A percentile compares a stretch with the other conserved stretches of the same genome.
Evolutionary conservation across 2,888 invertebrate genomes (phyloP).

Genomic region (Apamea anceps): DNA sequence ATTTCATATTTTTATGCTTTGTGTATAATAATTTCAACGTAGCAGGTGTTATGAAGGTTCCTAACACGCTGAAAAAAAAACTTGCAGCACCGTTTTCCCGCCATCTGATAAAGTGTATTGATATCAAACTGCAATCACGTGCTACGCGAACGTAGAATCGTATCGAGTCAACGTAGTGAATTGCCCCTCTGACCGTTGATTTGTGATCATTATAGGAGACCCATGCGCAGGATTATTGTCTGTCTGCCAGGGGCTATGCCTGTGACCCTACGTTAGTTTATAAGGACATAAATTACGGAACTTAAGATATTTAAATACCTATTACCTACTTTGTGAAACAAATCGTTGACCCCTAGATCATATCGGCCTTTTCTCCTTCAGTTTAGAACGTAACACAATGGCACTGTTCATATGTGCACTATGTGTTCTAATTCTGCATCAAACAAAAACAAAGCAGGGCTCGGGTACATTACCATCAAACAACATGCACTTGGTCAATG

Average conservation of each 20-base stretch:
- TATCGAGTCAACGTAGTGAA: slow-evolving; percentile 21
- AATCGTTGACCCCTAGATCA: slow-evolving; percentile 10
- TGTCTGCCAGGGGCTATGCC: neutral
- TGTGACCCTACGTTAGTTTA: neutral
- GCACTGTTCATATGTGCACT: slow-evolving; percentile 34
- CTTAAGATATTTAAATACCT: slow-evolving; percentile 17
- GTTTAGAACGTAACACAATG: slow-evolving; percentile 28
- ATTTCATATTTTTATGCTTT: neutral
- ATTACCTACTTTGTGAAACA: slow-evolving; percentile 10
- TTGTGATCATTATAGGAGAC: slow-evolving; percentile 30
- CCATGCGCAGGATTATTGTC: slow-evolving; percentile 5
- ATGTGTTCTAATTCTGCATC: slow-evolving; percentile 53
- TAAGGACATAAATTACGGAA: neutral
- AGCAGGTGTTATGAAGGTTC: neutral
- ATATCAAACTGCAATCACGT: slow-evolving; percentile 41
- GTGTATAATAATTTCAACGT: neutral
- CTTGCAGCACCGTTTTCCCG: slow-evolving; percentile 3
- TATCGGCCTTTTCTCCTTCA: slow-evolving; percentile 25
- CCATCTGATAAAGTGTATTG: slow-evolving; percentile 13
- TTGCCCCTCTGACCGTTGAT: slow-evolving; percentile 31
- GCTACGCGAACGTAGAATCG: slow-evolving; percentile 36
- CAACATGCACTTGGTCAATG: slow-evolving; percentile 62
- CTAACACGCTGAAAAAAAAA: neutral
- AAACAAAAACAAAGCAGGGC: slow-evolving; percentile 46
- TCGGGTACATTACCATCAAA: slow-evolving; percentile 48